Evolutionary conservation across 2,797 vertebrate genomes (phyloP).

Genomic region (Sternarchorhynchus goeldii): DNA sequence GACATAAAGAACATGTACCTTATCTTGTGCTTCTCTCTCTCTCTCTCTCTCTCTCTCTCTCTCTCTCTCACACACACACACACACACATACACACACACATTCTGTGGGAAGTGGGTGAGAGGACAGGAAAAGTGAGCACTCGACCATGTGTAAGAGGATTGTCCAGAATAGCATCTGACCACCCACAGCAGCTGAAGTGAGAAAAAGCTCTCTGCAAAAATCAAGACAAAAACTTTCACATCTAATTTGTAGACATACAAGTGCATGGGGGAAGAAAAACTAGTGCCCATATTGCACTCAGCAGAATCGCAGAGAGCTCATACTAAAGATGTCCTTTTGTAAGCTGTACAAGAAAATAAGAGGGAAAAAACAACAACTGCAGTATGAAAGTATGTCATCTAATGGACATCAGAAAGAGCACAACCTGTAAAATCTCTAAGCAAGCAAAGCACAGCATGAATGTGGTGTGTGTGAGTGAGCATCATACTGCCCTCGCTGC

Average conservation of each 20-base stretch:
- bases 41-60: too few relatives aligned
- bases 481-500: neutral
- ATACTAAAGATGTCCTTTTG: neutral
- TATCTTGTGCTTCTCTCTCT: neutral
- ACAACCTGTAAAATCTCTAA: neutral
- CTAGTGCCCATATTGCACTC: neutral
- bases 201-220: conserved; percentile 16
- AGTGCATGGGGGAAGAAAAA: neutral
- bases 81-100: too few relatives aligned
- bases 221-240: conserved; percentile 7
- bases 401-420: conserved; percentile 10
- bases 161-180: conserved; percentile 43
- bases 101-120: conserved; percentile 10
- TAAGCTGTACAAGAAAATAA: neutral
- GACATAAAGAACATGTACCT: neutral
- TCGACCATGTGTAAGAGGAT: conserved; percentile 29
- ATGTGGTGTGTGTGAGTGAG: conserved; percentile 27
- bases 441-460: conserved; percentile 16
- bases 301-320: neutral
- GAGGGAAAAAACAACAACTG: neutral
- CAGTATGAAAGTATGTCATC: neutral
- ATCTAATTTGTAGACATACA: neutral
- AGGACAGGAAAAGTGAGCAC: conserved; percentile 22
- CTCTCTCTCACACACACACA: neutral
- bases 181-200: conserved; percentile 35